Percentiles rank a stretch among this genome's conserved stretches.
Evolutionary conservation across 2,888 invertebrate species (phyloP).

Genomic region (Hipparchia sbordonii): DNA sequence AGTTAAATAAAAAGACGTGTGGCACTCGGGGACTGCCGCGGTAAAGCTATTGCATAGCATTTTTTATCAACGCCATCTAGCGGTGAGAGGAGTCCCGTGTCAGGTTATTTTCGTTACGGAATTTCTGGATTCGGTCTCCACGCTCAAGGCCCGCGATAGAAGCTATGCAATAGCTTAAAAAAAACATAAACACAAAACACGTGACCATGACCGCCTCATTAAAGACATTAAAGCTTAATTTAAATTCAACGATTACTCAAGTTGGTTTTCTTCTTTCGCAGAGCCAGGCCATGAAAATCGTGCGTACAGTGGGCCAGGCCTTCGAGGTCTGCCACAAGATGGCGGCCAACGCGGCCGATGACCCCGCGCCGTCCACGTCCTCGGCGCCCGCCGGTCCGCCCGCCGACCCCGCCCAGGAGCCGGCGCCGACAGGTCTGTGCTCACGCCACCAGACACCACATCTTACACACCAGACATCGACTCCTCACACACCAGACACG

Average conservation of each 20-base stretch:
- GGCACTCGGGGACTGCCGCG: no score
- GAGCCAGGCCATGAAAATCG: slow-evolving; percentile 99
- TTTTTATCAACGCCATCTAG: no score
- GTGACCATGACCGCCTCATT: no score
- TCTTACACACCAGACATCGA: background rate
- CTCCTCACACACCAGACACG: background rate
- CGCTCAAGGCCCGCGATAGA: no score
- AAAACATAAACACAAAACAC: no score
- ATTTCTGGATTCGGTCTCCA: no score
- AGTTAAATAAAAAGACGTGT: no score
- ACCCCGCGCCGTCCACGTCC: slow-evolving; percentile 68
- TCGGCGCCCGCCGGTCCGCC: slow-evolving; percentile 60
- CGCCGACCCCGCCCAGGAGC: slow-evolving; percentile 55
- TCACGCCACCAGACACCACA: background rate
- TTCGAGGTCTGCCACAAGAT: slow-evolving; percentile 99
- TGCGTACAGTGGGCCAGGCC: slow-evolving; percentile 98
- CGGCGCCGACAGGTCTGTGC: slow-evolving; percentile 62
- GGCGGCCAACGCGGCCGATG: slow-evolving; percentile 83
- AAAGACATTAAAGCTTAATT: no score
- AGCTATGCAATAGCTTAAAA: no score
- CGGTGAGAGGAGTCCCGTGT: no score
- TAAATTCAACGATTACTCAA: background rate
- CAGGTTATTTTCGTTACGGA: no score
- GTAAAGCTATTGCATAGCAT: no score
- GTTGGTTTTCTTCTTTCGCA: slow-evolving; percentile 61